Percentiles rank a stretch among this genome's conserved stretches.
Conservation (phyloP, 2,888 invertebrate genomes). For the Drosophila monieri region DNA sequence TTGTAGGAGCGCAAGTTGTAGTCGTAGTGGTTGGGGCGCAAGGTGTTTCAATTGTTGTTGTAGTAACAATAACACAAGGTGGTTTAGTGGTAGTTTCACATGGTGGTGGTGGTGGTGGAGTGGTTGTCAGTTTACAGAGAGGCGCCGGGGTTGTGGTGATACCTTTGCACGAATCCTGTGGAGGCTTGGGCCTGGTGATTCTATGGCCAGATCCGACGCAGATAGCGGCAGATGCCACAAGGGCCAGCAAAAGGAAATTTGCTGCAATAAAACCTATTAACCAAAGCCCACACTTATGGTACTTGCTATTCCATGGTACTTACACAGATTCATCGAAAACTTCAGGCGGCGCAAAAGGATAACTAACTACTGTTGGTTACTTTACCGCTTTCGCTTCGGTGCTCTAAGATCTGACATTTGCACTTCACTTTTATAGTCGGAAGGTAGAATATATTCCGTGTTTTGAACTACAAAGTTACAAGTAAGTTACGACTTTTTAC, state of each 20-base stretch:
- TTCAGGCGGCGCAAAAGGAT: conserved; percentile 43
- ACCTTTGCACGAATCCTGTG: conserved; percentile 4
- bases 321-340: conserved; percentile 59
- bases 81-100: conserved; percentile 10
- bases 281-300: neutral
- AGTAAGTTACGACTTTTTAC: conserved; percentile 1
- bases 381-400: conserved; percentile 50
- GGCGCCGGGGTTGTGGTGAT: conserved; percentile 15
- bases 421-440: conserved; percentile 55
- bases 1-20: conserved; percentile 2
- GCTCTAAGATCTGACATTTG: conserved; percentile 21
- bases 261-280: conserved; percentile 29
- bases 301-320: conserved; percentile 29
- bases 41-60: conserved; percentile 4
- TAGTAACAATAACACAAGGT: conserved; percentile 6
- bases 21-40: conserved; percentile 1
- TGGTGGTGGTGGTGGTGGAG: conserved; percentile 18
- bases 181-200: conserved; percentile 22
- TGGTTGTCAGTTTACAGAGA: conserved; percentile 15
- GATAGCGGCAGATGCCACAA: conserved; percentile 37
- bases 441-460: neutral
- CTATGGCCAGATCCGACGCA: conserved; percentile 25
- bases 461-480: conserved; percentile 22
- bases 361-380: conserved; percentile 52
- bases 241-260: conserved; percentile 41